A percentile compares a stretch with the other conserved stretches of the same genome.
These are phyloP conservation scores for Acanthosepion lycidas DNA, from an alignment of 2,888 invertebrate species.

Conservation along the genomic window DNA sequence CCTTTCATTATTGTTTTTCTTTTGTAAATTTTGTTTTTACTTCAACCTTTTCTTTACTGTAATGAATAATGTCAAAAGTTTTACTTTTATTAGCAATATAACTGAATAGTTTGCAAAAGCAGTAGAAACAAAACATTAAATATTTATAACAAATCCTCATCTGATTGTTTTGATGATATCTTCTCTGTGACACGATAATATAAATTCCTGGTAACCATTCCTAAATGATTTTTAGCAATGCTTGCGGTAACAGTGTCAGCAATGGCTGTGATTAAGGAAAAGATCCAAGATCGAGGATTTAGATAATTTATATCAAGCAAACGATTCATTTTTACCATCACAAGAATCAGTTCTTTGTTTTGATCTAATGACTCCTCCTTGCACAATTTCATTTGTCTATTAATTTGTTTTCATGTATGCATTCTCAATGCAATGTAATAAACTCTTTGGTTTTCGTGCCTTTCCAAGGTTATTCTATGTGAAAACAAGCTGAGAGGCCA, in stretches of 20 bases:
- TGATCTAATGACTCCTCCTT: background rate
- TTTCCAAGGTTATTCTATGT: background rate
- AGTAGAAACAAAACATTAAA: background rate
- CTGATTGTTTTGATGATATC: background rate
- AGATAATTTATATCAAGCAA: background rate
- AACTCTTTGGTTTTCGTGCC: background rate
- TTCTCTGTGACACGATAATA: background rate
- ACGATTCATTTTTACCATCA: background rate
- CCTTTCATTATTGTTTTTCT: background rate
- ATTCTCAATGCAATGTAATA: background rate
- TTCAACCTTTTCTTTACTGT: background rate
- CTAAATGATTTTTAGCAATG: background rate
- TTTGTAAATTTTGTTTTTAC: background rate
- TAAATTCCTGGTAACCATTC: background rate
- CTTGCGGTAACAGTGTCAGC: background rate
- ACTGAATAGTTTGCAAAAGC: background rate
- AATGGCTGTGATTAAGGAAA: background rate
- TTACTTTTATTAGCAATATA: background rate
- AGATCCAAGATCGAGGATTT: background rate
- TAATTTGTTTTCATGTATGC: background rate
- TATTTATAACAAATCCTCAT: background rate
- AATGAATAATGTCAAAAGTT: background rate
- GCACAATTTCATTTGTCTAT: background rate
- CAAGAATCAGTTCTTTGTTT: background rate
- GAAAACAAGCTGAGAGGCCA: background rate